These are phyloP conservation scores for Cossypha caffra DNA, from an alignment of 2,797 vertebrate species.

Conservation along the genomic window DNA sequence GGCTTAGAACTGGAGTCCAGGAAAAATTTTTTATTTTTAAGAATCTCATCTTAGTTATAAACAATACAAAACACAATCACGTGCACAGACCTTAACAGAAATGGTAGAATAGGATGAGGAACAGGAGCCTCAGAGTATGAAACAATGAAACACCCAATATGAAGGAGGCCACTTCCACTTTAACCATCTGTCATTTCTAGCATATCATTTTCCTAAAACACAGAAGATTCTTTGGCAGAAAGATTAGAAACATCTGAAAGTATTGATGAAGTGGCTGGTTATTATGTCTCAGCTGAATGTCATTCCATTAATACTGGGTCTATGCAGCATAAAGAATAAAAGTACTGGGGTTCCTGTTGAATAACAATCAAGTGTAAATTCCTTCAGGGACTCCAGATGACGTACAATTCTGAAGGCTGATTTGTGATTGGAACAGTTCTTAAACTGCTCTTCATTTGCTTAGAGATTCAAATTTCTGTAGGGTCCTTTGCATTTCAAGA, in stretches of 20 bases:
- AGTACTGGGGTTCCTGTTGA: background rate
- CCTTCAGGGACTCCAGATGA: background rate
- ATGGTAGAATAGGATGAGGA: background rate
- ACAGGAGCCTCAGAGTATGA: background rate
- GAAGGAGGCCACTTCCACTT: background rate
- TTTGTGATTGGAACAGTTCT: background rate
- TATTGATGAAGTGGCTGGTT: background rate
- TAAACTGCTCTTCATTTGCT: background rate
- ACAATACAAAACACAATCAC: background rate
- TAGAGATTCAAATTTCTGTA: background rate
- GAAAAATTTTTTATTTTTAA: background rate
- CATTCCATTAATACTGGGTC: background rate
- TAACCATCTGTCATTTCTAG: background rate
- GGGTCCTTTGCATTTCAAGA: background rate
- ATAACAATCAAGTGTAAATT: background rate
- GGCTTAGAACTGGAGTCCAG: background rate
- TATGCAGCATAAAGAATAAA: background rate
- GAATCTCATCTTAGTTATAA: background rate
- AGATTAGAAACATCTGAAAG: slow-evolving; percentile 1
- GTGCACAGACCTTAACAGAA: background rate
- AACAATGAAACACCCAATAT: background rate
- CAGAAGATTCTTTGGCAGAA: background rate
- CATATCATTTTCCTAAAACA: background rate
- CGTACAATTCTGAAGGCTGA: background rate
- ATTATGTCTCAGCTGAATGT: background rate